Evolutionary conservation across 2,113 vertebrate genomes (phyloP).

Genomic region (Muscicapa adusta): DNA sequence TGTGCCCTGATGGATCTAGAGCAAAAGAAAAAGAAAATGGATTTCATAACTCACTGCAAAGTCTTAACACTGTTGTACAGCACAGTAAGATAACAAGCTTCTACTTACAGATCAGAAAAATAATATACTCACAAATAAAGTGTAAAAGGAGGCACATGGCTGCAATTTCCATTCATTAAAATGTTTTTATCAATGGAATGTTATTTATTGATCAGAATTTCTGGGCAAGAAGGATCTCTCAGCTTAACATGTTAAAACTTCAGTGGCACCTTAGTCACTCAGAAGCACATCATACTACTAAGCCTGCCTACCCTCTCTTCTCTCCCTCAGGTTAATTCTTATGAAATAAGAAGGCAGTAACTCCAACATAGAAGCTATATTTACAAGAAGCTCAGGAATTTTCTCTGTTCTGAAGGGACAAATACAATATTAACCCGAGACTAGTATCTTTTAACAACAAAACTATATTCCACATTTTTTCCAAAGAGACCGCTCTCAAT

Average conservation of each 20-base stretch:
- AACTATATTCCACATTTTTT: background rate
- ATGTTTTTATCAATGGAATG: background rate
- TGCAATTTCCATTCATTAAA: background rate
- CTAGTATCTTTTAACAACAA: background rate
- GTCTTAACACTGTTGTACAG: background rate
- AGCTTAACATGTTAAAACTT: background rate
- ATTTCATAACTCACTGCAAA: background rate
- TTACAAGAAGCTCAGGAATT: background rate
- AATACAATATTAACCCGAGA: background rate
- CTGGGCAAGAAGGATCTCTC: background rate
- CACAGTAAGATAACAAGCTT: background rate
- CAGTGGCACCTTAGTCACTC: background rate
- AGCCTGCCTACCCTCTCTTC: background rate
- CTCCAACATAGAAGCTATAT: background rate
- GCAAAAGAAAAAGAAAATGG: background rate
- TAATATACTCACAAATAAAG: background rate
- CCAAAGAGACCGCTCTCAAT: background rate
- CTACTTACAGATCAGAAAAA: background rate
- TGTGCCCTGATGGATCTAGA: slow-evolving; percentile 88
- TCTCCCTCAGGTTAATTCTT: background rate
- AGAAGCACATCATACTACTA: background rate
- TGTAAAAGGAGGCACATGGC: background rate
- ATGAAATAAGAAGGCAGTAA: background rate
- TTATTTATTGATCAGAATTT: background rate
- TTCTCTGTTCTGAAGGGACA: background rate